These are phyloP conservation scores for Adelognathus sp. DNA, from an alignment of 2,888 invertebrate genomes.

Conservation along the genomic window DNA sequence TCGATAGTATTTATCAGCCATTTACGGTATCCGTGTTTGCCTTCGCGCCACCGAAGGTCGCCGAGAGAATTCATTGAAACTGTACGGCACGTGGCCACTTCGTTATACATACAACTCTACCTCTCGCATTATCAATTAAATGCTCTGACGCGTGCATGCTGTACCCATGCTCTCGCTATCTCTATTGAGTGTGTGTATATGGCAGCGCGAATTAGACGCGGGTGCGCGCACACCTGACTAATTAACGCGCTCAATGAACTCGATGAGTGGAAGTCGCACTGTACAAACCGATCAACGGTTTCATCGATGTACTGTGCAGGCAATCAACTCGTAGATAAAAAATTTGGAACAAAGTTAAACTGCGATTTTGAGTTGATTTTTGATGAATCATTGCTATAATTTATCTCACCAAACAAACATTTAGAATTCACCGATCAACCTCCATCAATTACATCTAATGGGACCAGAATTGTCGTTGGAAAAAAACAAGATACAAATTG, in stretches of 20 bases:
- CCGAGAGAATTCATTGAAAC: neutral
- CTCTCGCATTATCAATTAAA: constrained; percentile 6
- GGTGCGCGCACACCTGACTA: neutral
- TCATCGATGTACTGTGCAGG: neutral
- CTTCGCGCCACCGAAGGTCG: constrained; percentile 33
- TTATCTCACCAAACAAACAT: too few relatives aligned
- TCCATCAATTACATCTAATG: too few relatives aligned
- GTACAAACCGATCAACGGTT: neutral
- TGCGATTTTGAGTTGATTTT: neutral
- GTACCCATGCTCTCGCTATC: neutral
- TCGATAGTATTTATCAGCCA: constrained; percentile 48
- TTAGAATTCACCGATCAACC: too few relatives aligned
- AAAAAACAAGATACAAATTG: too few relatives aligned
- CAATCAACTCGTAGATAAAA: neutral
- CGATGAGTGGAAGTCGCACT: neutral
- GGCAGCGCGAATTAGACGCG: neutral
- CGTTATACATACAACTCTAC: neutral
- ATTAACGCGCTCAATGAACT: neutral
- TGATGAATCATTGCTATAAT: neutral
- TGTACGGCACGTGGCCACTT: constrained; percentile 22
- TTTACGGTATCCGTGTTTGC: constrained; percentile 20
- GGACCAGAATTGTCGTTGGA: too few relatives aligned
- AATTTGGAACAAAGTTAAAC: neutral
- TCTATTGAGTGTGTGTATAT: too few relatives aligned
- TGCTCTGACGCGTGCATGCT: neutral